Base-by-base conservation (phyloP, 2,797 vertebrate species). In the Clarias platycephalus region DNA sequence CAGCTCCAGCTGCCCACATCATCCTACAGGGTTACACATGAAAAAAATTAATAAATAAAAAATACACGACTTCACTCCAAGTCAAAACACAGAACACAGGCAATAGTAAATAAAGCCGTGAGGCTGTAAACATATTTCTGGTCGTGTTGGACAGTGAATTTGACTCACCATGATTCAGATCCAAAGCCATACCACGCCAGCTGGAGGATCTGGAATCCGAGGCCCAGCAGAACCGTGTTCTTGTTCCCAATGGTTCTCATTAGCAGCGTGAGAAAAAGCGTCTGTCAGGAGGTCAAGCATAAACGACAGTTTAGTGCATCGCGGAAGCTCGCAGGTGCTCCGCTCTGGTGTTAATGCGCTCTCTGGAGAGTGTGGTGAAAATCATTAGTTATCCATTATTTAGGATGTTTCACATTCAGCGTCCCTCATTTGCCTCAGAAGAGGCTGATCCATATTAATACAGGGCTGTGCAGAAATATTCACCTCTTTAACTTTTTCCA, bases 211-310 rank as follows among this genome's bases (percentile, higher is more conserved):
- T 98, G 97, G 93, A 98, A 98, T 62, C 96, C 96, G 86, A 98
- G 92, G 70, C 97, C 97, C 91, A 99, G 91, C 24, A 99, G 96
- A 86, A 99, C 96, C 0, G 97, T 98, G 87, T 98, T 98, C 92
- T 98, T 99, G 88, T 97, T 97, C n/a, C 97, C 98, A 87, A 98
- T 93, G 16, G 96, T 97, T 86, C 94, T 95, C 97, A 99, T 98
- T 90, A 97, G 92, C 83, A 97, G 91, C 76, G 96, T 95, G 53
- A 99, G 96, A 87, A 98, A 93, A 44, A 96, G 91, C 1, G 98
- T 98, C 98, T 99, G 93, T 55, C 92, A 60, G 58, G 94, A 91
- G 87, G 66, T 60, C 93, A 92, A 89, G 55, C 62, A 49, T 62
- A 80, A 66, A 66, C 2, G 26, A 28, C 63, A 80, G 78, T 80